Percentiles rank a stretch among this genome's conserved stretches.
Evolutionary conservation across 2,888 invertebrate species (phyloP).

Genomic region (Netelia inedita): DNA sequence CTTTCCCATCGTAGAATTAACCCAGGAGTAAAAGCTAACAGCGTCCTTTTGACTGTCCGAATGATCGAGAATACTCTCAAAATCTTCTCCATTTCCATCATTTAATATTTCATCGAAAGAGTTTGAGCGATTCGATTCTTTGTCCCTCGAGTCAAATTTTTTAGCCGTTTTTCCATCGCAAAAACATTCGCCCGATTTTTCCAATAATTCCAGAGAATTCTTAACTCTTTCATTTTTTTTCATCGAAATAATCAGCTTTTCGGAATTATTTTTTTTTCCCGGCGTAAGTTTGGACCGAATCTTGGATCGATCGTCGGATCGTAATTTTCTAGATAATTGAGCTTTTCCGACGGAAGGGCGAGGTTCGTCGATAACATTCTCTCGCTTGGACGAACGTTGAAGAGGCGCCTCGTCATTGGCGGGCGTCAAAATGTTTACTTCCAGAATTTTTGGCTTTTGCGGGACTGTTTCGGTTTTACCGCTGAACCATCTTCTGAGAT

Average conservation of each 20-base stretch:
- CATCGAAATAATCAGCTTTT: background rate
- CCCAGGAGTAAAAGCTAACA: background rate
- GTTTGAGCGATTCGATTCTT: background rate
- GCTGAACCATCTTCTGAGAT: background rate
- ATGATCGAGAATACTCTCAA: background rate
- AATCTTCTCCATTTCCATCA: background rate
- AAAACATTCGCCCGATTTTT: background rate
- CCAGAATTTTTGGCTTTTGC: slow-evolving; percentile 26
- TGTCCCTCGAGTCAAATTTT: background rate
- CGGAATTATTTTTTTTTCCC: background rate
- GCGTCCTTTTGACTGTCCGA: background rate
- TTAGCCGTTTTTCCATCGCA: background rate
- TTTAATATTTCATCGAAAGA: background rate
- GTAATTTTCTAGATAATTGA: background rate
- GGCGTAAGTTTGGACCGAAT: slow-evolving; percentile 6
- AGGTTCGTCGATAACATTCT: background rate
- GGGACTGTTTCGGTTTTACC: background rate
- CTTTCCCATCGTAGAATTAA: background rate
- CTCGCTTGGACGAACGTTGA: background rate
- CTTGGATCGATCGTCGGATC: background rate
- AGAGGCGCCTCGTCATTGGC: background rate
- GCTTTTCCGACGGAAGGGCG: background rate
- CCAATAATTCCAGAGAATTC: background rate
- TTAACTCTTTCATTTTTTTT: background rate
- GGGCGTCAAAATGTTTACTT: slow-evolving; percentile 8